Conservation (phyloP, 1,140 invertebrate genomes). For the Latrodectus geometricus region DNA sequence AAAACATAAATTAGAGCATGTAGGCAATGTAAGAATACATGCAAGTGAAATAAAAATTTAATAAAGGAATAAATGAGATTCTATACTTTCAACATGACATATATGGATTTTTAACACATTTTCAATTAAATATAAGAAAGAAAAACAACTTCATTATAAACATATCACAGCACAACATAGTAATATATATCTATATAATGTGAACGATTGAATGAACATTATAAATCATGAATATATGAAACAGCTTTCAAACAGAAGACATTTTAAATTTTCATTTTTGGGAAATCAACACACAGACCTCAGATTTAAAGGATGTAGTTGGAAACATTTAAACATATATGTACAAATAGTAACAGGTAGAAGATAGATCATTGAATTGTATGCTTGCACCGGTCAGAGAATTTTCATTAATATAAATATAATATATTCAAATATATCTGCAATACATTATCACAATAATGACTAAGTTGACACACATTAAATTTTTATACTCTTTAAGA, state of each 20-base stretch:
- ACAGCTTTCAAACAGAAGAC: not conserved
- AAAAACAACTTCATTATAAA: slow-evolving; percentile 47
- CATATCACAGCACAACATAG: slow-evolving; percentile 53
- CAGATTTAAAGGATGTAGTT: not conserved
- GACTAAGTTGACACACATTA: not conserved
- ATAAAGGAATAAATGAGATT: not conserved
- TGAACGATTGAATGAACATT: not conserved
- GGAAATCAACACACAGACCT: not conserved
- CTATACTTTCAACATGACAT: not conserved
- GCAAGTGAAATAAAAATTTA: no score
- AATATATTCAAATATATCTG: not conserved
- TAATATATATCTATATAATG: slow-evolving; percentile 23
- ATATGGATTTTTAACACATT: not conserved
- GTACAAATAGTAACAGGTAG: slow-evolving; percentile 16
- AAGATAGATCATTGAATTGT: slow-evolving; percentile 6
- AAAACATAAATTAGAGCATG: no score
- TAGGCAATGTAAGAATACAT: no score
- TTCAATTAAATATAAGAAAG: slow-evolving; percentile 19
- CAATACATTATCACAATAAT: slow-evolving; percentile 39
- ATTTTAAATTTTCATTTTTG: not conserved
- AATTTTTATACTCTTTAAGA: slow-evolving; percentile 11
- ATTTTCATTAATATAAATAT: not conserved
- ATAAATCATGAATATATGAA: not conserved
- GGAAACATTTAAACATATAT: slow-evolving; percentile 1
- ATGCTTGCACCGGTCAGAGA: slow-evolving; percentile 14